Evolutionary conservation across 2,797 vertebrate species (phyloP), one percentile per base, ranked within the genome.

Genomic region (Myotis daubentonii): DNA sequence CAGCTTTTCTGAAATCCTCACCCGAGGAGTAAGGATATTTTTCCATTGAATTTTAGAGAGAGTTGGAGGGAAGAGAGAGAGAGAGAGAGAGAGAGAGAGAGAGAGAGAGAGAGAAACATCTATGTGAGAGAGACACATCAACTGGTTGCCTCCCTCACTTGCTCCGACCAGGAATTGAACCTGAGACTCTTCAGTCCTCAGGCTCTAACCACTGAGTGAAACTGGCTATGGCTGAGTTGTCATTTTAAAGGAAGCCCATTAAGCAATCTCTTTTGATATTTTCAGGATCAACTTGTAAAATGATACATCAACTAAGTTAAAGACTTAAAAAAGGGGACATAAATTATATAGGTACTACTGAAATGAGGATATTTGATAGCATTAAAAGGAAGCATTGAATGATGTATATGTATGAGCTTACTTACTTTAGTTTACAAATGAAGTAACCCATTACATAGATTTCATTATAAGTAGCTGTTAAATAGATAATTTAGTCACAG

Each of bases 381-480:
- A 95, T 53, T 92, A 71, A 92, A 97, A 96, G 55, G 53, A 96
- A 94, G 44, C 4, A 72, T 71, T 95, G 94, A 87, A 92, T 93
- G 30, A 80, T 84, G 23, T 87, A 28, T 87, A 28, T 75, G 23
- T 28, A 55, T 78, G 10, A 72, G 8, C 57, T 88, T 51, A 76
- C 65, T 84, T 44, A 92, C 72, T 75, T 87, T n/a, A 23, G 22
- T 79, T 93, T 86, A 71, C 33, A 86, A 85, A 87, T 57, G 78
- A 87, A 91, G 28, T 75, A 80, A 83, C n/a, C 57, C 66, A 78
- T 93, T 80, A 62, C 36, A 72, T 72, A 55, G 57, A 91, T 92
- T 93, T 93, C 55, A 78, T 91, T 91, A 51, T 80, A 80, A 89
- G 25, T 93, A 89, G 22, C 92, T 95, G 44, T 89, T 94, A 87